Base-by-base conservation (phyloP, 2,113 vertebrate species). In the Rhinogobius similis region DNA sequence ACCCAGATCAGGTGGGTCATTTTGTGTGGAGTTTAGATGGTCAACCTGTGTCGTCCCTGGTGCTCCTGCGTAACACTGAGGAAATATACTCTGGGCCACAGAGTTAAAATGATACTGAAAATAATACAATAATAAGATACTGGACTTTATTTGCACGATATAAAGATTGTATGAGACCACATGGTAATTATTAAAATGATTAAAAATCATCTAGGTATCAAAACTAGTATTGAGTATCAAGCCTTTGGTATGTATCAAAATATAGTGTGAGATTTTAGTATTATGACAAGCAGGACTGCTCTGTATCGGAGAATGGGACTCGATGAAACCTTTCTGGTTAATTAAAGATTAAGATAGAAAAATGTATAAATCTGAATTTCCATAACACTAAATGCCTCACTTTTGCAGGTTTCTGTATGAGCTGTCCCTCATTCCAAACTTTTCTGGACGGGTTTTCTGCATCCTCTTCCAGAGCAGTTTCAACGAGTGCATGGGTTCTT, bases 381-480 rank as follows among this genome's bases (percentile, higher is more conserved):
- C 46, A 48, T 10, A n/a, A 21, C 46, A 50, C 46, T 46, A 21
- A 29, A 64, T 9, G 53, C 58, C 65, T 12, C 41, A 79, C 65
- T 67, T 72, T 58, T 87, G 2, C 73, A 99, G 97, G 82, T 99
- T 99, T 78, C 96, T 99, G 70, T 92, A 95, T 81, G 96, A 99
- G 78, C 93, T 99, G 18, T 96, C 96, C 8, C 88, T 95, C 71
- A 98, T 98, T 82, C 96, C 96, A 74, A 95, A 97, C 92, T 99
- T 99, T 87, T 96, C 96, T 43, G 94, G 95, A 70, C 89, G 96
- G 74, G 95, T 98, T 2, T 98, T 98, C 89, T 98, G 97, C 86
- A 98, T 98, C 85, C 90, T 99, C 62, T 97, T 98, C 84, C 97
- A 97, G 24, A 96, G 95, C 48, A 96, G 94, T 0, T 98, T 98